Evolutionary conservation across 2,888 invertebrate species (phyloP).

Genomic region (Chirona hameri): DNA sequence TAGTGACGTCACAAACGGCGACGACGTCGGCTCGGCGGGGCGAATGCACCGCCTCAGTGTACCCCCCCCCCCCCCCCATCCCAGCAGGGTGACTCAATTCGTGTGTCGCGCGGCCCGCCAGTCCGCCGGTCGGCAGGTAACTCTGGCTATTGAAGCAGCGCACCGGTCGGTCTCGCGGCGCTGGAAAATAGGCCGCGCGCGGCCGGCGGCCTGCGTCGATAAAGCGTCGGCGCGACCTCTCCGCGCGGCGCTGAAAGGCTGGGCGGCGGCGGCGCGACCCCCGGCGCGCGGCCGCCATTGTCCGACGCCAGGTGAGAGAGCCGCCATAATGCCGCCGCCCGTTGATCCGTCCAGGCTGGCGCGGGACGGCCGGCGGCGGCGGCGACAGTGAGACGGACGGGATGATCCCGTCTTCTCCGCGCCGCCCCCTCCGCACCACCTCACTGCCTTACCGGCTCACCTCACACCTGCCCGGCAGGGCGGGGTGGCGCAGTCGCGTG

Average conservation of each 20-base stretch:
- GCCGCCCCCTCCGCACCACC: background rate
- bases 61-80: background rate
- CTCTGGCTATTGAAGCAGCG: too few species aligned
- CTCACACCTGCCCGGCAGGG: background rate
- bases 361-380: background rate
- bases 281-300: constrained; percentile 22
- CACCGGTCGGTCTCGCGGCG: background rate
- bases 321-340: background rate
- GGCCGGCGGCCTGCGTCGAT: background rate
- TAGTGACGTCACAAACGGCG: background rate
- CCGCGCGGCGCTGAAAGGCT: constrained; percentile 1
- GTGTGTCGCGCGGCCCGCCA: background rate
- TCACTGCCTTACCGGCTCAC: background rate
- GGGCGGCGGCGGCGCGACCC: constrained; percentile 13
- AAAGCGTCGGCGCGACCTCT: background rate
- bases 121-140: too few species aligned
- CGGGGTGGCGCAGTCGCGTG: too few species aligned
- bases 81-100: background rate
- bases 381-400: background rate
- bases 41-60: background rate
- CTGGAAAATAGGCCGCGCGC: background rate
- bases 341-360: background rate
- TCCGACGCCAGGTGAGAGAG: constrained; percentile 4
- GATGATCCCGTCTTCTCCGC: background rate
- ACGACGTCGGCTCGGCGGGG: background rate